Conservation (phyloP, 2,888 invertebrate genomes). For the Charanyca ferruginea region DNA sequence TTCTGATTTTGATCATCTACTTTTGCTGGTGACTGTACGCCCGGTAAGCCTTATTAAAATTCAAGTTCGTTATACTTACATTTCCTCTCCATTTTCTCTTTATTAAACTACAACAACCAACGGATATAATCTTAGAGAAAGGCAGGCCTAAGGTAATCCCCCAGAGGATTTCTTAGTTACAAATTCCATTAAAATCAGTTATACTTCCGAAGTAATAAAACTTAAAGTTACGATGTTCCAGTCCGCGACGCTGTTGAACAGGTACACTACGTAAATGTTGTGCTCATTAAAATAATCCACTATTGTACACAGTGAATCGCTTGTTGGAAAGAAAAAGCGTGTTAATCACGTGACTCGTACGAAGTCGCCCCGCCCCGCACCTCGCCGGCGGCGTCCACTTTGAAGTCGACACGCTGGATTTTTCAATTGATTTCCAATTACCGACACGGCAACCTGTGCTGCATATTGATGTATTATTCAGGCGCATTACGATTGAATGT, state of each 20-base stretch:
- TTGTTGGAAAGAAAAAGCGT: conserved; percentile 41
- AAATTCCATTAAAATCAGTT: conserved; percentile 61
- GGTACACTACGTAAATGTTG: conserved; percentile 44
- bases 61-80: conserved; percentile 33
- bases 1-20: no score
- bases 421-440: conserved; percentile 60
- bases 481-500: conserved; percentile 37
- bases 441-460: conserved; percentile 42
- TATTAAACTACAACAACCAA: conserved; percentile 29
- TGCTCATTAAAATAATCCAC: conserved; percentile 48
- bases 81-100: conserved; percentile 32
- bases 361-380: conserved; percentile 3
- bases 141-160: conserved; percentile 33
- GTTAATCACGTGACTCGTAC: conserved; percentile 50
- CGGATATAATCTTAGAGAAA: conserved; percentile 45
- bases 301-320: conserved; percentile 46
- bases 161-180: conserved; percentile 47
- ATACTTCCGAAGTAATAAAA: conserved; percentile 54
- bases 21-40: no score
- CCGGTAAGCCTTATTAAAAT: conserved; percentile 40
- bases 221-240: conserved; percentile 41
- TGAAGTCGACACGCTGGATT: conserved; percentile 31
- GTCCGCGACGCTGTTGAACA: conserved; percentile 40
- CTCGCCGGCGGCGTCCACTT: not conserved
- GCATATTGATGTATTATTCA: conserved; percentile 45